Conservation (phyloP, 2,113 vertebrate genomes). For the Enhydra lutris region DNA sequence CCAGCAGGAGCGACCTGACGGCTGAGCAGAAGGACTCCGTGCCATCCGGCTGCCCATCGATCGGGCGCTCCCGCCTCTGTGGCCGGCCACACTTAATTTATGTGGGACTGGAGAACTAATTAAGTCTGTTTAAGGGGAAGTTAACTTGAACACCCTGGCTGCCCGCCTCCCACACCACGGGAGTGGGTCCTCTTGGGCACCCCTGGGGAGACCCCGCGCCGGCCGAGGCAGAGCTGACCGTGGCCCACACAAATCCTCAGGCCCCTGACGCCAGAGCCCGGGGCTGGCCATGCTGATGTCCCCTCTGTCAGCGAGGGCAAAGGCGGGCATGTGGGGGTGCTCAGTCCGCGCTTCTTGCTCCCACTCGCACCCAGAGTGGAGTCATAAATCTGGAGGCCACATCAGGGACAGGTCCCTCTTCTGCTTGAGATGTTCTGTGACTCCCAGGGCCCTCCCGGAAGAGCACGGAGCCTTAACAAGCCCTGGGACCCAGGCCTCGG, state of each 20-base stretch:
- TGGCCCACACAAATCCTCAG: rapidly evolving
- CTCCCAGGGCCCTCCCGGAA: background rate
- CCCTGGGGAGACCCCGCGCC: background rate
- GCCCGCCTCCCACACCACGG: background rate
- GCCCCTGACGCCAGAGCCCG: background rate
- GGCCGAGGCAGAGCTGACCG: rapidly evolving
- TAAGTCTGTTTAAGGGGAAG: conserved; percentile 81
- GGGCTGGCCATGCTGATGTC: background rate
- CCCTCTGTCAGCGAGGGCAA: background rate
- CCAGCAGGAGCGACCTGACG: background rate
- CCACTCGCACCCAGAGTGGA: background rate
- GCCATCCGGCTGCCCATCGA: conserved; percentile 58
- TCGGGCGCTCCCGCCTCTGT: conserved; percentile 35
- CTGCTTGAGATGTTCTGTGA: rapidly evolving
- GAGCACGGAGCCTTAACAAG: background rate
- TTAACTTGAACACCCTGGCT: conserved; percentile 77
- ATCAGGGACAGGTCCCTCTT: rapidly evolving
- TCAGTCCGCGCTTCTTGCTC: background rate
- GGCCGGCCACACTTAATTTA: conserved; percentile 79
- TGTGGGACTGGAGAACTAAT: conserved; percentile 82
- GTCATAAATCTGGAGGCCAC: background rate
- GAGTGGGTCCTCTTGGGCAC: rapidly evolving
- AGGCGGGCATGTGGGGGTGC: background rate
- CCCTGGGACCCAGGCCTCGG: rapidly evolving
- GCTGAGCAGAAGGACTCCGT: conserved; percentile 1